phyloP scores from a whole-genome alignment of 2,888 invertebrate genomes.

The Chromoteleia sp. region DNA sequence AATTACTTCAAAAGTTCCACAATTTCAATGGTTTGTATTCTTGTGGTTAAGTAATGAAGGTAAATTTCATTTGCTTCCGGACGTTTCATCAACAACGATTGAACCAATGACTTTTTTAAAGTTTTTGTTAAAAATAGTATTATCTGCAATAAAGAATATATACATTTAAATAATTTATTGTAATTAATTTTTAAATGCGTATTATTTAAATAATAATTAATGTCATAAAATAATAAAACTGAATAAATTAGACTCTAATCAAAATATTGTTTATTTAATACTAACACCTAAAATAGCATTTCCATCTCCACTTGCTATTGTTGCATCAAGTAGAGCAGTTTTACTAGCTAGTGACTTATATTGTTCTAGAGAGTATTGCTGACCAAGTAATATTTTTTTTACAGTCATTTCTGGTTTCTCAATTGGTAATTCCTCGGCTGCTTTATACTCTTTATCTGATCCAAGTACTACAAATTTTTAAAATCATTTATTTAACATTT shows the following conservation, averaged over 20 bases:
- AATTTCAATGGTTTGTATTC: slow-evolving; percentile 89
- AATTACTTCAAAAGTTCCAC: slow-evolving; percentile 90
- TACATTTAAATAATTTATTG: too few species aligned
- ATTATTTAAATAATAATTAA: too few species aligned
- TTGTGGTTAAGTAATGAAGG: slow-evolving; percentile 89
- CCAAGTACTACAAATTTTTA: slow-evolving; percentile 84
- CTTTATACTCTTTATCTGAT: slow-evolving; percentile 81
- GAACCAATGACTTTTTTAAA: slow-evolving; percentile 89
- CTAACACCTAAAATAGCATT: slow-evolving; percentile 90
- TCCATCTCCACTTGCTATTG: slow-evolving; percentile 90
- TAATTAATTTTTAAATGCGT: too few species aligned
- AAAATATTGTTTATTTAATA: not conserved
- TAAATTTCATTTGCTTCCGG: slow-evolving; percentile 91
- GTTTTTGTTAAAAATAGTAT: slow-evolving; percentile 91
- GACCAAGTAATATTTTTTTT: slow-evolving; percentile 85
- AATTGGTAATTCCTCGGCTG: slow-evolving; percentile 76
- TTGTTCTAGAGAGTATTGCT: slow-evolving; percentile 85
- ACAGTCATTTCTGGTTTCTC: slow-evolving; percentile 85
- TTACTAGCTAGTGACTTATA: slow-evolving; percentile 88
- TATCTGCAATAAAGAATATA: slow-evolving; percentile 85
- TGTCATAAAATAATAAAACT: too few species aligned
- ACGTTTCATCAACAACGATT: slow-evolving; percentile 89
- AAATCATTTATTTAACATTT: not conserved
- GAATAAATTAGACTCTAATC: too few species aligned
- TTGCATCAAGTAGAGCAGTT: slow-evolving; percentile 89